A percentile compares a stretch with the other conserved stretches of the same genome.
These are phyloP conservation scores for Tringa solitaria DNA, from an alignment of 2,113 vertebrate species.

Conservation along the genomic window DNA sequence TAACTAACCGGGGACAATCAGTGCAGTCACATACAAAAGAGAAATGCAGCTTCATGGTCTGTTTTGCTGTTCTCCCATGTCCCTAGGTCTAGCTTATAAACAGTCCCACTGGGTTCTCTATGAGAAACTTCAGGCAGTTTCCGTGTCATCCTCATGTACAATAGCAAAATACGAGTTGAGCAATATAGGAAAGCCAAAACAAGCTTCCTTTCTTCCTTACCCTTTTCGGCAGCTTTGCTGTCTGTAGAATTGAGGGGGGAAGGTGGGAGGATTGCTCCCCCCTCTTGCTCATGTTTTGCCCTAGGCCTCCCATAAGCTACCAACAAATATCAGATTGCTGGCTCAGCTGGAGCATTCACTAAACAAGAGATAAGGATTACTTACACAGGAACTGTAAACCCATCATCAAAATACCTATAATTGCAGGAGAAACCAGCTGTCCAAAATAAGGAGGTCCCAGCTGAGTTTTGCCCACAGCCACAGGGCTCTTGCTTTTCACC, in stretches of 20 bases:
- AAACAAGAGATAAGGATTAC: slow-evolving; percentile 52
- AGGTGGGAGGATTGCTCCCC: neutral
- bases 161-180: neutral
- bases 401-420: slow-evolving; percentile 52
- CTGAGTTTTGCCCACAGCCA: neutral
- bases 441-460: neutral
- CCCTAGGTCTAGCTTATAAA: neutral
- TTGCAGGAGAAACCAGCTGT: slow-evolving; percentile 47
- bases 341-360: slow-evolving; percentile 27
- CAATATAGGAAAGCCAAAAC: neutral
- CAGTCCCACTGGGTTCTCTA: neutral
- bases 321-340: slow-evolving; percentile 11
- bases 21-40: neutral
- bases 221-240: neutral
- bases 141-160: neutral
- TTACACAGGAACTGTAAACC: slow-evolving; percentile 31
- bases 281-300: neutral
- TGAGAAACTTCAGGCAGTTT: neutral
- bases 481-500: neutral
- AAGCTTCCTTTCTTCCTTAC: neutral
- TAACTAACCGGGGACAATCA: neutral
- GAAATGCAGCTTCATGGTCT: neutral
- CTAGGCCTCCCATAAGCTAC: neutral
- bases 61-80: neutral
- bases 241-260: neutral